Conservation (phyloP, 2,113 vertebrate species). For the Lycaon pictus region DNA sequence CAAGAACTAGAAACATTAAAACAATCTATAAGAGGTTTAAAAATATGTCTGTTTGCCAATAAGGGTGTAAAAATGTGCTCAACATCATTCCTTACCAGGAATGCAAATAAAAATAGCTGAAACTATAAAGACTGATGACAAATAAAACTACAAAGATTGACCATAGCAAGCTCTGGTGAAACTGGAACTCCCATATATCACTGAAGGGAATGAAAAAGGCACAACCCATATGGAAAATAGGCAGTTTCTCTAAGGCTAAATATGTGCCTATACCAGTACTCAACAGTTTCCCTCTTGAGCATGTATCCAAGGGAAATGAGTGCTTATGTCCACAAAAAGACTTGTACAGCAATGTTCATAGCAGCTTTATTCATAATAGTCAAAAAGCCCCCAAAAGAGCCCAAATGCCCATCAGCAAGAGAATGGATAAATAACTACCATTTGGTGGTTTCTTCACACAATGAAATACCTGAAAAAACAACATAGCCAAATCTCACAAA, state of each 20-base stretch:
- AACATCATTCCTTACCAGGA: neutral
- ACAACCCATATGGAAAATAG: neutral
- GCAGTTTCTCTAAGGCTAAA: neutral
- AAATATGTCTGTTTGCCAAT: neutral
- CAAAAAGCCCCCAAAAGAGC: neutral
- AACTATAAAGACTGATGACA: neutral
- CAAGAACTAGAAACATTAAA: neutral
- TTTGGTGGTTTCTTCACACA: neutral
- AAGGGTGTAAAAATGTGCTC: neutral
- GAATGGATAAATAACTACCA: neutral
- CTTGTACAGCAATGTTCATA: neutral
- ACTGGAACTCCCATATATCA: accelerated
- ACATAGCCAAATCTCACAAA: neutral
- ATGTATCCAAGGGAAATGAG: slow-evolving; percentile 37
- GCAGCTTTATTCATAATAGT: neutral
- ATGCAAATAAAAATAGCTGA: neutral
- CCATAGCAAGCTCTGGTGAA: neutral
- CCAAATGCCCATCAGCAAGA: neutral
- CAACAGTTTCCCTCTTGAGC: neutral
- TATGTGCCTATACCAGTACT: neutral
- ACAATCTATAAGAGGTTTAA: neutral
- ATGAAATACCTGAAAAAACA: neutral
- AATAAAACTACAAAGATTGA: neutral
- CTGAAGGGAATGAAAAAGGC: neutral
- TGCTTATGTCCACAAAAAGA: neutral